These are phyloP conservation scores for Melipona bicolor DNA, from an alignment of 2,888 invertebrate species.

Conservation along the genomic window DNA sequence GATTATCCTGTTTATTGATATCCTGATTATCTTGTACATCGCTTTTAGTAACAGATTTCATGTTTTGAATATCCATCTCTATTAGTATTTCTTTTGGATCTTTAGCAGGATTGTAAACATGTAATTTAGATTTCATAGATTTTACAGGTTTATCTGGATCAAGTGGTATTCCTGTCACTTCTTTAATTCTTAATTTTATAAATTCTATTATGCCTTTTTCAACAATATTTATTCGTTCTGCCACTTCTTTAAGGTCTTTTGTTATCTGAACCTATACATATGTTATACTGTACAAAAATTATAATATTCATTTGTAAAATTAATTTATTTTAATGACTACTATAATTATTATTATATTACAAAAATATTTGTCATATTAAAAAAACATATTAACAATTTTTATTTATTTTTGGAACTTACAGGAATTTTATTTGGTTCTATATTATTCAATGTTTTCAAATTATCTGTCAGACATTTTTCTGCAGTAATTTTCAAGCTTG, in stretches of 20 bases:
- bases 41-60: conserved; percentile 8
- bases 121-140: conserved; percentile 61
- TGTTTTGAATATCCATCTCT: conserved; percentile 11
- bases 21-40: conserved; percentile 31
- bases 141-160: conserved; percentile 21
- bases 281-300: conserved; percentile 50
- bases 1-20: conserved; percentile 44
- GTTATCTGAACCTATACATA: conserved; percentile 81
- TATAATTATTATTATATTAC: neutral
- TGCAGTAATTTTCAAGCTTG: conserved; percentile 87
- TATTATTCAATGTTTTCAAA: conserved; percentile 73
- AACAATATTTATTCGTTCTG: conserved; percentile 89
- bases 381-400: neutral
- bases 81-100: conserved; percentile 77
- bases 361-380: neutral
- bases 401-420: conserved; percentile 76
- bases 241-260: conserved; percentile 85
- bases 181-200: conserved; percentile 79
- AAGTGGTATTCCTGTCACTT: conserved; percentile 65
- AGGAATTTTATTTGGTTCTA: conserved; percentile 82
- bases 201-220: conserved; percentile 89
- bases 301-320: conserved; percentile 26
- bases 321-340: conserved; percentile 14
- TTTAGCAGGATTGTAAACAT: conserved; percentile 77
- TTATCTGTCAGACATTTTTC: conserved; percentile 75